Base-by-base conservation (phyloP, 1,140 invertebrate species). In the Dufourea novaeangliae region DNA sequence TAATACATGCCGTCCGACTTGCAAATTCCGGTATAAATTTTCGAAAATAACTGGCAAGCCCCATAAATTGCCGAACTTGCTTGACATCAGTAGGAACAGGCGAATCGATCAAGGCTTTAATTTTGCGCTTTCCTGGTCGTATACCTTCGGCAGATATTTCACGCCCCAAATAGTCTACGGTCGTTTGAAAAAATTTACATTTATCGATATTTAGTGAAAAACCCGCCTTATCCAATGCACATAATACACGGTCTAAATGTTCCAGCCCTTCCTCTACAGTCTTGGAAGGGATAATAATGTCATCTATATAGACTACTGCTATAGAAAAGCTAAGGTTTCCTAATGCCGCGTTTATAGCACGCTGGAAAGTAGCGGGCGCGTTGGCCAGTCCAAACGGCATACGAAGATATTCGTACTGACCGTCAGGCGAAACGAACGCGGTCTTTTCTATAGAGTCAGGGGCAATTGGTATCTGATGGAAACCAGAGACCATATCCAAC, bases 401-500 rank as follows among this genome's bases (percentile, higher is more conserved):
- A 3, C 46, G 20, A 5, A 57, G 12, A 12, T 11, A 57, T 6
- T 57, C 25, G 29, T 57, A 57, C 10, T 41, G 39, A 3, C 39
- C 39, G 11, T 41, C 10, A 12, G 39, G 39, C 1, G 39, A 12
- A 5, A 57, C 27, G 10, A 57, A 57, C 2, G 27, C 54, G 5
- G 27, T 57, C 14, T 57, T 57, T 4, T 57, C 46, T 22, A 52
- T 6, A 3, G 46, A 52, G 0, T 52, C 46, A 5, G 11, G 0
- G 5, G 54, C 54, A 17, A 32, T 57, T 0, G 54, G 54, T 10
- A 57, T 57, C 10, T 94, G 92, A 86, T 90, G 90, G 75, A 91
- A 94, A 0, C 93, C 93, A 29, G 78, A 88, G 0, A 79, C 80
- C 22, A 93, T 63, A 85, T 94, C 93, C 11, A 93, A 71, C 0